These are phyloP conservation scores for Cassiopea andromeda DNA, from an alignment of 30 jellyfish, hydroid and myxozoan genomes.

Conservation along the genomic window DNA sequence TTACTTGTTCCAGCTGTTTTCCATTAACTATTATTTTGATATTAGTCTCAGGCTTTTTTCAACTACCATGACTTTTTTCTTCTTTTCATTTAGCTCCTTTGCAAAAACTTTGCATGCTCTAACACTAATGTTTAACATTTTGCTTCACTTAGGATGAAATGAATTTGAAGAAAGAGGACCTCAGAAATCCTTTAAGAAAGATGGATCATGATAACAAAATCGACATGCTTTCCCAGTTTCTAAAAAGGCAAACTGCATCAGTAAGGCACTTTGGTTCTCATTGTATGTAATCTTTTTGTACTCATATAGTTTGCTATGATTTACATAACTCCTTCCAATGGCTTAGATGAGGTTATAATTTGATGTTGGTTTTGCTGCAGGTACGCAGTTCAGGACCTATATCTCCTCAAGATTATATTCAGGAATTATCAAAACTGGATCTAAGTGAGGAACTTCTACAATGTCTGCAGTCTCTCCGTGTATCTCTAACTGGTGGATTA, in stretches of 20 bases:
- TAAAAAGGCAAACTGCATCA: constrained; percentile 81
- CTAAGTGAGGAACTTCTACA: constrained; percentile 81
- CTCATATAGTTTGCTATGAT: not conserved
- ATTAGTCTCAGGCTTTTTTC: no score
- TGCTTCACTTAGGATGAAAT: constrained; percentile 84
- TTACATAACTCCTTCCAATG: not conserved
- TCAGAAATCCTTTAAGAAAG: constrained; percentile 76
- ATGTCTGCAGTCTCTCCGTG: constrained; percentile 88
- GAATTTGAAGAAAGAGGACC: constrained; percentile 82
- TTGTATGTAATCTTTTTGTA: not conserved
- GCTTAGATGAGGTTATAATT: not conserved
- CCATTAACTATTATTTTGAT: no score
- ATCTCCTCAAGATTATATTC: constrained; percentile 78
- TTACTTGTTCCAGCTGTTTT: no score
- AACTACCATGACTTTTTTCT: no score
- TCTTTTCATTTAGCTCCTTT: no score
- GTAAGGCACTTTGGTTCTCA: constrained; percentile 9
- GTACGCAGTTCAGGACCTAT: constrained; percentile 76
- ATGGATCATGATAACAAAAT: constrained; percentile 71
- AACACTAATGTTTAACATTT: not conserved
- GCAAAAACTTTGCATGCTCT: no score
- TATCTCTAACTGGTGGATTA: constrained; percentile 91
- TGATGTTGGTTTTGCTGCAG: not conserved
- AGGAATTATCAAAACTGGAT: constrained; percentile 69
- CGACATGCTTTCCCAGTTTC: constrained; percentile 76